These are phyloP conservation scores for Bruchidius siliquastri DNA, from an alignment of 2,888 invertebrate species.

Conservation along the genomic window DNA sequence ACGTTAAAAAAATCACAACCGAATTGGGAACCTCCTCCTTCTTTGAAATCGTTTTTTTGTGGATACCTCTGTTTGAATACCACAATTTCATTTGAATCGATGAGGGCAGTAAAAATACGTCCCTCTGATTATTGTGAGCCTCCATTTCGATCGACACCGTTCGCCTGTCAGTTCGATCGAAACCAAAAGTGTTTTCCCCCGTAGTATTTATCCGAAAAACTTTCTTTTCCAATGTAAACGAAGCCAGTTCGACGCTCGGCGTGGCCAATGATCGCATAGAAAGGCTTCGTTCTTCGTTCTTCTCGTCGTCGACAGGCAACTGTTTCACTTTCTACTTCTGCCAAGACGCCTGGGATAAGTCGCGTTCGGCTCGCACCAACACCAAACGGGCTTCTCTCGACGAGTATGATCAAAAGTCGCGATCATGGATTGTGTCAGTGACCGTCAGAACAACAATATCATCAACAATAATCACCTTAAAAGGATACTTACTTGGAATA, in stretches of 20 bases:
- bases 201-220: slow-evolving; percentile 9
- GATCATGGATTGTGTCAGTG: background rate
- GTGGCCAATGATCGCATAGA: slow-evolving; percentile 27
- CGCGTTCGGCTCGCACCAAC: background rate
- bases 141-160: too few relatives aligned
- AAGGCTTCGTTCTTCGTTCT: slow-evolving; percentile 23
- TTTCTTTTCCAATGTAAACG: slow-evolving; percentile 16
- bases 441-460: background rate
- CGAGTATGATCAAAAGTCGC: background rate
- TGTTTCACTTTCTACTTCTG: slow-evolving; percentile 27
- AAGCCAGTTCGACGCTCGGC: background rate
- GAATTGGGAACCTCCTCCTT: too few relatives aligned
- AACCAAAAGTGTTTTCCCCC: slow-evolving; percentile 21
- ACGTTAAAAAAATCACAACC: too few relatives aligned
- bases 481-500: background rate
- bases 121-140: too few relatives aligned
- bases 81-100: too few relatives aligned
- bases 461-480: background rate
- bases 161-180: slow-evolving; percentile 9
- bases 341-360: background rate
- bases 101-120: too few relatives aligned
- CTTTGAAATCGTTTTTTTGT: too few relatives aligned
- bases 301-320: background rate
- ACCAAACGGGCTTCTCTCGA: background rate
- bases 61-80: too few relatives aligned